phyloP scores from a whole-genome alignment of 2,888 invertebrate genomes.

The Abscondita cerata region DNA sequence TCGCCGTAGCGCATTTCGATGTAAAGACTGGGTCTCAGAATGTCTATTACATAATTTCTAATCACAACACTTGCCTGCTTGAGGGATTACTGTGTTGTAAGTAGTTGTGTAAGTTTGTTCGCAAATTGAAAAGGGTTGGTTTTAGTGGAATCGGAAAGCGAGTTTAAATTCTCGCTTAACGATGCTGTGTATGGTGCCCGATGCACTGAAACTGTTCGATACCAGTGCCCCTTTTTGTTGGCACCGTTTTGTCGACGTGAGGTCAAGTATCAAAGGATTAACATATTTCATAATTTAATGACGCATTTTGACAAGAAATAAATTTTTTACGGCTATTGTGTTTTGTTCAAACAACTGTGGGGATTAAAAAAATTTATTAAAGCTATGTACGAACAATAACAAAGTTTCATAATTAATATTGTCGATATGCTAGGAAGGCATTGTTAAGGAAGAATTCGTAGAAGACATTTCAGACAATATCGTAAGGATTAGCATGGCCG shows the following conservation, averaged over 20 bases:
- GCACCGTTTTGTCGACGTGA: constrained; percentile 65
- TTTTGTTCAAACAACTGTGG: no score
- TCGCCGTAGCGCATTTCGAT: constrained; percentile 65
- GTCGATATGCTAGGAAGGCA: no score
- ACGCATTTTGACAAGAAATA: constrained; percentile 42
- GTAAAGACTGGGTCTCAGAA: constrained; percentile 61
- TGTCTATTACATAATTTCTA: constrained; percentile 65
- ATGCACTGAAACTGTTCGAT: constrained; percentile 65
- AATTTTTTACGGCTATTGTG: background rate
- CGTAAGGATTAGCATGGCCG: no score
- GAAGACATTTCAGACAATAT: no score
- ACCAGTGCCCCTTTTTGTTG: constrained; percentile 69
- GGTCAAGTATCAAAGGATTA: constrained; percentile 55
- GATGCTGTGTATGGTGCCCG: constrained; percentile 55
- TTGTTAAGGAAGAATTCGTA: no score
- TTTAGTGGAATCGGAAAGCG: constrained; percentile 67
- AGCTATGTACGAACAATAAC: no score
- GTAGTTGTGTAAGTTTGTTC: constrained; percentile 47
- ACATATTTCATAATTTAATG: constrained; percentile 54
- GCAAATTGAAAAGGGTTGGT: background rate
- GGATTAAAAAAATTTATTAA: background rate
- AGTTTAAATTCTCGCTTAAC: constrained; percentile 64
- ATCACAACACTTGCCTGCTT: constrained; percentile 70
- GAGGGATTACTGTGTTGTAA: constrained; percentile 66
- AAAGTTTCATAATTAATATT: no score